A percentile compares a stretch with the other conserved stretches of the same genome.
Conservation (phyloP, 2,797 vertebrate genomes). For the Coranthus polyacanthus region DNA sequence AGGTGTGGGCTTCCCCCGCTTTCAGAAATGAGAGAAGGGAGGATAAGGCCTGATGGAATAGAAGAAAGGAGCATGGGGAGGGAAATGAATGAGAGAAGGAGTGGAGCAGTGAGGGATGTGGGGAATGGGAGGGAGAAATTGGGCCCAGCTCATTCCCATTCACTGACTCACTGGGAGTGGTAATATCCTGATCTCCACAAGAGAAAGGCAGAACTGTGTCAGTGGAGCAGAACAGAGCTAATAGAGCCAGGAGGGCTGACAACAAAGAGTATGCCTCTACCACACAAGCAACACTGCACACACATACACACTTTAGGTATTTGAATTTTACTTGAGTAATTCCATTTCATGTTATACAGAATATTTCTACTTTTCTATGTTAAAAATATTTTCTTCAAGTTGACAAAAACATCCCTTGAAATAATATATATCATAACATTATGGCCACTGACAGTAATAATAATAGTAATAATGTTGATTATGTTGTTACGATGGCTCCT, state of each 20-base stretch:
- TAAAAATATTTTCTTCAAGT: too few relatives aligned
- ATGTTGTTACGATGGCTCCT: too few relatives aligned
- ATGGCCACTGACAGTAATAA: too few relatives aligned
- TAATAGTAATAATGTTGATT: too few relatives aligned
- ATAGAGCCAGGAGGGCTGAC: conserved; percentile 1
- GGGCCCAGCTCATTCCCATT: conserved; percentile 41
- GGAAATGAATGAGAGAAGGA: conserved; percentile 23
- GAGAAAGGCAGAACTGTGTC: conserved; percentile 49
- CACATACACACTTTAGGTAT: too few relatives aligned
- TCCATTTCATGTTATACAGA: too few relatives aligned
- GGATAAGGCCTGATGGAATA: conserved; percentile 30
- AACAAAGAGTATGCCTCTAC: too few relatives aligned
- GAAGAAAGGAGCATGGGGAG: conserved; percentile 16
- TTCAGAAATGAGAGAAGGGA: conserved; percentile 46
- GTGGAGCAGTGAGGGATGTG: neutral
- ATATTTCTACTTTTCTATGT: too few relatives aligned
- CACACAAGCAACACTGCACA: too few relatives aligned
- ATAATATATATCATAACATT: too few relatives aligned
- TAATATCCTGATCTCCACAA: conserved; percentile 63
- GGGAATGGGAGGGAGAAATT: neutral
- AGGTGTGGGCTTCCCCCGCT: conserved; percentile 13
- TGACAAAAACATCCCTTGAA: too few relatives aligned
- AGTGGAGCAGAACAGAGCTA: conserved; percentile 7
- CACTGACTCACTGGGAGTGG: conserved; percentile 42
- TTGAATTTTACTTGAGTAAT: too few relatives aligned